Conservation (phyloP, 2,797 vertebrate genomes). For the Champsocephalus esox region DNA sequence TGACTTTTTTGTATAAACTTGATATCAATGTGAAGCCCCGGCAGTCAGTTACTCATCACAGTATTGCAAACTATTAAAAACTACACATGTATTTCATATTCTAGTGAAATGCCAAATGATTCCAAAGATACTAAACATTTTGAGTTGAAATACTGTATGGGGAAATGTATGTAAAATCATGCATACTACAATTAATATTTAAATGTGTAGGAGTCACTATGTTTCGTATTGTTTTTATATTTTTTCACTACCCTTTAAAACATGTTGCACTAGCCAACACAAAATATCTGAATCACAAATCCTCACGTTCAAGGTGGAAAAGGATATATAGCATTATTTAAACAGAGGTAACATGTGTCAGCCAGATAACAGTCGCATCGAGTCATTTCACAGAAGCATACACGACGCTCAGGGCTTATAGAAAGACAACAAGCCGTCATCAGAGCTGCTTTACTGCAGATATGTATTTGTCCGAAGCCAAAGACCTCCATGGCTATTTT, state of each 20-base stretch:
- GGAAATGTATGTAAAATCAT: neutral
- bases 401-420: neutral
- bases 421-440: neutral
- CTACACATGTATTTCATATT: neutral
- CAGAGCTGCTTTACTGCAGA: neutral
- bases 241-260: neutral
- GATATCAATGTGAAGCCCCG: neutral
- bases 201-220: neutral
- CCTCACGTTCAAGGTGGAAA: no score
- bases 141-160: no score
- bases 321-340: no score
- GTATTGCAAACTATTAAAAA: neutral
- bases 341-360: no score
- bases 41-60: neutral
- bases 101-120: neutral
- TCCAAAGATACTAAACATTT: neutral
- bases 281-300: no score
- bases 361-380: no score
- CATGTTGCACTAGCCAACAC: no score
- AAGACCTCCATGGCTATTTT: conserved; percentile 65
- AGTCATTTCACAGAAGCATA: no score
- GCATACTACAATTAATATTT: neutral
- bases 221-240: neutral
- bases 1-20: neutral
- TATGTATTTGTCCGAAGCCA: conserved; percentile 23